Evolutionary conservation across 2,888 invertebrate genomes (phyloP), one percentile per base, ranked within the genome.

Genomic region (Plebejus argus): DNA sequence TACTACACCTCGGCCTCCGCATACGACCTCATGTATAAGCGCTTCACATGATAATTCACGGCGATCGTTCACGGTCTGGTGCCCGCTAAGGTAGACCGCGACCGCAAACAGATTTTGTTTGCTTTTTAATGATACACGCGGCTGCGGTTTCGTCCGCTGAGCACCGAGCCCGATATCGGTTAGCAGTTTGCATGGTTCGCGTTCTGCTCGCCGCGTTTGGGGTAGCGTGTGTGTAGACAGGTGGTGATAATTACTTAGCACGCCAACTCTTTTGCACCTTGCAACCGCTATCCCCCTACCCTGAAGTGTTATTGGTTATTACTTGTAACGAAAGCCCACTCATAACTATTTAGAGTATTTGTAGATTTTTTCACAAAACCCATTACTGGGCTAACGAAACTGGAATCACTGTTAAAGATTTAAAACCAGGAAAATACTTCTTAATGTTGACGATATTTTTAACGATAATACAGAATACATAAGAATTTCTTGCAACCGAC

Each of bases 41-140:
- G 89, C 89, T 89, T 87, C 88, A 91, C 90, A 90, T 91, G 91
- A 90, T 92, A 92, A 93, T 91, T 90, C 91, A 87, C 86, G 85
- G 86, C 87, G 89, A 92, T 93, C 91, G 90, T 93, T 91, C 92
- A 93, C 88, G 92, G 93, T 94, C 93, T 93, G 90, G 89, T 90
- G 86, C 90, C 83, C 84, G 84, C 89, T 86, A 91, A 92, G 91
- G 91, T 89, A 88, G 90, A 90, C 91, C 93, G 90, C 91, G 87
- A 90, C 91, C 92, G 85, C 91, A 91, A 91, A 92, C 90, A 88
- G 86, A 89, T 91, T 91, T 91, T 91, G 90, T 92, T 91, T 90
- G 85, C 86, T 89, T 90, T 90, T 90, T 90, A 88, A 91, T 88
- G 86, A 87, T 87, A 85, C 77, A 85, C 87, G 87, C 87, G 87